Base-by-base conservation (phyloP, 2,888 invertebrate species). In the Cerastis rubricosa region DNA sequence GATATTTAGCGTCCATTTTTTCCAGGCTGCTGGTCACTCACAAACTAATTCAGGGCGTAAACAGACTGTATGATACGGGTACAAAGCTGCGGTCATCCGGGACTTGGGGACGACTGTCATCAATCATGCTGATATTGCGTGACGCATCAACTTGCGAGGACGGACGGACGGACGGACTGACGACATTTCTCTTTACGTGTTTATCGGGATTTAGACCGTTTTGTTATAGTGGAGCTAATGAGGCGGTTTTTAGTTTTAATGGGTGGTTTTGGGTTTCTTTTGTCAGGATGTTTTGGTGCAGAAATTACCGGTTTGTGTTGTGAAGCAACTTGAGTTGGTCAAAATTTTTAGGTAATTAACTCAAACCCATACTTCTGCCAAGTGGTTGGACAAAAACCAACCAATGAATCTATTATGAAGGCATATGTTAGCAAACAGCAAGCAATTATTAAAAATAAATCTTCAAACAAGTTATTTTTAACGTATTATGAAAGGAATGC, bases 91-190 rank as follows among this genome's bases (percentile, higher is more conserved):
- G 91, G 90, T 89, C 90, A 91, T 86, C 86, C 87, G 88, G 89
- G 90, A 87, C 86, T 86, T 71, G 87, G 87, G 89, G 87, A 87
- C 83, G 82, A 79, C 85, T 84, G 88, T 91, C 94, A 94, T 94
- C 94, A 95, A 95, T 95, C 95, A 95, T 92, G 90, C 88, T 91
- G 93, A 94, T 95, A 94, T 94, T 94, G 94, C 94, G 93, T 95
- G 94, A 94, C 95, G 92, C 94, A 93, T 93, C 94, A 94, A 93
- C 92, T 93, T 90, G 89, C 87, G 87, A 72, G 80, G 81, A 80
- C 79, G 81, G 49, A 81, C 71, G 76, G 67, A 73, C 85, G 51
- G 79, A 76, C 68, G 72, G 61, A 59, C 70, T 72, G 78, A 79
- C 88, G 90, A 93, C 91, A 92, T 90, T 91, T 90, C 91, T 92